Conservation (phyloP, 2,797 vertebrate genomes). For the Chrysocyon brachyurus region DNA sequence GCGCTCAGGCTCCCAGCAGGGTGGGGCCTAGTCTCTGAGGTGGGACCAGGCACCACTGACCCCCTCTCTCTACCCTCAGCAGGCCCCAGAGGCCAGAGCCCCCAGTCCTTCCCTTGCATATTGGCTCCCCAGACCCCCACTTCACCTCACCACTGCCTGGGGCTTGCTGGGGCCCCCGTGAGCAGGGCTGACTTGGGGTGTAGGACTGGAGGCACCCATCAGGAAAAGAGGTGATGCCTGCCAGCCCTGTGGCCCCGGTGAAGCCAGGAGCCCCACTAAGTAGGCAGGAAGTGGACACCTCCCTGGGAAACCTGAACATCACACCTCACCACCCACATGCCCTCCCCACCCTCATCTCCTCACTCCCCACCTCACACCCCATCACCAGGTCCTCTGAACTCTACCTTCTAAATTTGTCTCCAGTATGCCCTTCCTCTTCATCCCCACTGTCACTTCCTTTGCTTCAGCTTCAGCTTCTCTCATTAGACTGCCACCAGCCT, state of each 20-base stretch:
- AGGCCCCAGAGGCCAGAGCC: neutral
- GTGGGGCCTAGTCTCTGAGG: slow-evolving; percentile 8
- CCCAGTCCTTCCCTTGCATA: neutral
- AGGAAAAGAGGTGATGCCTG: neutral
- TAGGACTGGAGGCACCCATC: neutral
- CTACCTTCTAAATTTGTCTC: neutral
- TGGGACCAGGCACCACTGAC: neutral
- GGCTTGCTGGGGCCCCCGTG: neutral
- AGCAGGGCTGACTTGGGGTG: neutral
- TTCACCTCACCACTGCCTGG: neutral
- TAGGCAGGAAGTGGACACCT: neutral
- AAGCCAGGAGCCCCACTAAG: neutral
- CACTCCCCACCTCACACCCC: neutral
- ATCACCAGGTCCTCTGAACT: neutral
- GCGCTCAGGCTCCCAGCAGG: slow-evolving; percentile 63
- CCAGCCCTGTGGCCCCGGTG: neutral
- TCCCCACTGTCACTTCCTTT: neutral
- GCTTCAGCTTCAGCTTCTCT: neutral
- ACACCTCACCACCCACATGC: neutral
- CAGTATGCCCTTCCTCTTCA: neutral
- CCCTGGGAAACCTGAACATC: neutral
- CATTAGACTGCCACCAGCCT: neutral
- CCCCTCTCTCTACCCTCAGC: neutral
- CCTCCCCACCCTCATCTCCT: neutral
- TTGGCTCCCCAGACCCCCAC: neutral